Percentiles rank a stretch among this genome's conserved stretches.
Conservation (phyloP, 2,797 vertebrate genomes). For the Chelon auratus region DNA sequence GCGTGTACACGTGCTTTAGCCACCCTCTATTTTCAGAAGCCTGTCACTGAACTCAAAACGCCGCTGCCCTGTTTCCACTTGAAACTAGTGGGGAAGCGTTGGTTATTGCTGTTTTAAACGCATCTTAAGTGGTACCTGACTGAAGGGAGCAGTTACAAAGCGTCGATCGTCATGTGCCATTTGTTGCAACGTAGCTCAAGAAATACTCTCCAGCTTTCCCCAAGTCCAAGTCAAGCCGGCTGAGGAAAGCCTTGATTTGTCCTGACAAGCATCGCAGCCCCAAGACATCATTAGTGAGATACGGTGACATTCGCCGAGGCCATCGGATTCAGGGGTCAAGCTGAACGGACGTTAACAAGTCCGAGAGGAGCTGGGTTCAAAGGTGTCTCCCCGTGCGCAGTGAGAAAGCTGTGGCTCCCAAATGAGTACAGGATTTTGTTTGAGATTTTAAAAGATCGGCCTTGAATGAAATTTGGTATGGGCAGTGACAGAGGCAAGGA, state of each 20-base stretch:
- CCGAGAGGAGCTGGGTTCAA: conserved; percentile 25
- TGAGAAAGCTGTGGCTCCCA: background rate
- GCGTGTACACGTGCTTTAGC: background rate
- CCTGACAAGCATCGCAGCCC: conserved; percentile 48
- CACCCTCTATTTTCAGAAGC: conserved; percentile 11
- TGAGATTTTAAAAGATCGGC: conserved; percentile 16
- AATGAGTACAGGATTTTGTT: conserved; percentile 22
- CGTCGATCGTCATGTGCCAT: conserved; percentile 36
- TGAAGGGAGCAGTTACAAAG: conserved; percentile 20
- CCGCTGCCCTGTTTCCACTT: conserved; percentile 28
- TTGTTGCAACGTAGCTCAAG: conserved; percentile 21
- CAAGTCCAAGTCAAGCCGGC: conserved; percentile 27
- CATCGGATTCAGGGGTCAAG: conserved; percentile 39
- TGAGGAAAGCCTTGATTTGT: conserved; percentile 33
- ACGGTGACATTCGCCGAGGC: conserved; percentile 49
- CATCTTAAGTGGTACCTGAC: conserved; percentile 28
- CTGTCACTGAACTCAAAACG: conserved; percentile 3
- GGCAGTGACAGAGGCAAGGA: conserved; percentile 11
- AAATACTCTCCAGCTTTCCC: conserved; percentile 30
- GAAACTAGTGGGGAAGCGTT: conserved; percentile 18
- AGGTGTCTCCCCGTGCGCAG: conserved; percentile 7
- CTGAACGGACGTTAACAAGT: conserved; percentile 41
- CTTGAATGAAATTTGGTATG: conserved; percentile 23
- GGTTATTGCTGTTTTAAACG: conserved; percentile 48
- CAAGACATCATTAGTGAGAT: conserved; percentile 60